Conservation (phyloP, 2,888 invertebrate species). For the Nasonia oneida region DNA sequence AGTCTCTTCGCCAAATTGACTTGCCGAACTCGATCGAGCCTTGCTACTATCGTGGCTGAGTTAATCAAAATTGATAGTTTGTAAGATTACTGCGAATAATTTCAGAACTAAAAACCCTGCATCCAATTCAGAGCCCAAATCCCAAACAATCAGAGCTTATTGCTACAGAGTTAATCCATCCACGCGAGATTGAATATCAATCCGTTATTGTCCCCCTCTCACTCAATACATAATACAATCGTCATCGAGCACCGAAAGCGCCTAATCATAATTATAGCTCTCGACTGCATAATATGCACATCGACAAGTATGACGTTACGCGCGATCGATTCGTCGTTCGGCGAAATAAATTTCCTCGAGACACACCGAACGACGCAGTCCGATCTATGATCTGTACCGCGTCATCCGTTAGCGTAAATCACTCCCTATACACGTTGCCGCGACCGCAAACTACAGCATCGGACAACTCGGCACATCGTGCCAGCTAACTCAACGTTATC, state of each 20-base stretch:
- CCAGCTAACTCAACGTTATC: neutral
- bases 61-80: neutral
- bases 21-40: too few relatives aligned
- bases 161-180: neutral
- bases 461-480: neutral
- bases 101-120: too few relatives aligned
- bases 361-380: neutral
- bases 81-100: too few relatives aligned
- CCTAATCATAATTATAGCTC: neutral
- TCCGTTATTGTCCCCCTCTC: neutral
- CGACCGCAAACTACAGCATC: too few relatives aligned
- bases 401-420: neutral
- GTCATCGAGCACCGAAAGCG: neutral
- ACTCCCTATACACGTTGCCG: neutral
- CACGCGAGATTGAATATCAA: neutral
- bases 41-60: neutral
- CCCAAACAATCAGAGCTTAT: too few relatives aligned
- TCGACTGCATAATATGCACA: neutral
- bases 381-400: neutral
- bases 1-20: neutral
- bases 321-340: neutral
- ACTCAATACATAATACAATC: neutral
- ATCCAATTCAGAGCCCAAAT: too few relatives aligned
- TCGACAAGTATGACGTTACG: neutral
- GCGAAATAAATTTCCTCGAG: neutral